Conservation (phyloP, 2,797 vertebrate genomes). For the Hafferia zeledoni region DNA sequence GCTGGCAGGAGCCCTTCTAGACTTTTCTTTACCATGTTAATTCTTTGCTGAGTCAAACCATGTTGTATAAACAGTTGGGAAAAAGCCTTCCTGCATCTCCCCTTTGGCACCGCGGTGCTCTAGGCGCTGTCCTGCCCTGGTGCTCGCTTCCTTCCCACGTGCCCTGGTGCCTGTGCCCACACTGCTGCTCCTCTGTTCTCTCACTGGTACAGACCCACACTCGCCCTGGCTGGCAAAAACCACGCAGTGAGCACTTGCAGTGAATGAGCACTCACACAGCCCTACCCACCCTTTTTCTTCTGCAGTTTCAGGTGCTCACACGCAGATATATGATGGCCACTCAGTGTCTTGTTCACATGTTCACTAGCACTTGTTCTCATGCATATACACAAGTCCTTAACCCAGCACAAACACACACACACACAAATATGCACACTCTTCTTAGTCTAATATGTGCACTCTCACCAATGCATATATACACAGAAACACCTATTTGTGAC, state of each 20-base stretch:
- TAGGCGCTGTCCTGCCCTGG: fast-evolving
- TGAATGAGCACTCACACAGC: neutral
- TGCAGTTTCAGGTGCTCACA: neutral
- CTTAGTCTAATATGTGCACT: neutral
- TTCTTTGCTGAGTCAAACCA: conserved; percentile 57
- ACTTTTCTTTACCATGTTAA: conserved; percentile 63
- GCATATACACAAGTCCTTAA: neutral
- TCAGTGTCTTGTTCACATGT: fast-evolving
- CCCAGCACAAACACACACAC: neutral
- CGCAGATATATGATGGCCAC: fast-evolving
- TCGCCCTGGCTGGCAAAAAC: neutral
- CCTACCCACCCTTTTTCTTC: neutral
- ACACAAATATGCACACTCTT: neutral
- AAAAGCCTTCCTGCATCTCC: neutral
- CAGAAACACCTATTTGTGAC: neutral
- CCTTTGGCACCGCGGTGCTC: neutral
- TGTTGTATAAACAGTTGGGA: neutral
- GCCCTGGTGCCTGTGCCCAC: fast-evolving
- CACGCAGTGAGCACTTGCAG: no score
- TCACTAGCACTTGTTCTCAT: neutral
- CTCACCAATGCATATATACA: neutral
- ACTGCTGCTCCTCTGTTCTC: neutral
- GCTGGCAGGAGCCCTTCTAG: conserved; percentile 55
- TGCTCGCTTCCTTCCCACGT: fast-evolving
- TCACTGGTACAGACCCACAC: fast-evolving